Evolutionary conservation across 92 coral and sea anemone species (phyloP), one percentile per base, ranked within the genome.

Genomic region (Blastomussa wellsi): DNA sequence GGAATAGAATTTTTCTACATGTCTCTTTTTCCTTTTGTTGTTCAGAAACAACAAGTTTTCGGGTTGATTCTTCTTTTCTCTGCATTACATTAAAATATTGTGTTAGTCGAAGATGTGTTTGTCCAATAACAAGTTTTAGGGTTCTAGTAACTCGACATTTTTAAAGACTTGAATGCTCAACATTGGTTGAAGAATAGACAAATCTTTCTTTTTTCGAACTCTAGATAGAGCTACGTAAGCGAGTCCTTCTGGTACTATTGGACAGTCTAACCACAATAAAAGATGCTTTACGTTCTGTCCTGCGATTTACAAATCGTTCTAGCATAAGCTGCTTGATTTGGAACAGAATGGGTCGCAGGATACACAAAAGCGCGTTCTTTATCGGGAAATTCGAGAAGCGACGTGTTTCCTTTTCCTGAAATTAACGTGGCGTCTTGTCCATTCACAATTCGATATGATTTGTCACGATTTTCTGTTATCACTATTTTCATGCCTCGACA

Each of bases 341-440:
- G 52, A 68, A 37, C 55, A 0, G 20, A 13, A 12, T 48, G 79
- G 9, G 92, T 84, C 5, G 85, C 83, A 0, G 92, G 86, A 51
- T 79, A 74, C 0, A 89, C 33, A 8, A 60, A 52, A 0, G 76
- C 86, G 1, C 37, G 7, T 35, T 76, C 42, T 0, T 39, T 22
- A 14, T 79, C 78, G 3, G 69, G 74, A 3, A 88, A 65, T 7
- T 47, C 19, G 8, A 88, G 10, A 0, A 82, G 1, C 0, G 82
- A 1, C 0, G 83, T 81, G 37, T 17, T 41, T 17, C 80, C 48
- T 8, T 66, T 66, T 5, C 76, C 31, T 0, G 32, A n/a, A 19
- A 79, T 38, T 7, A 90, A 2, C 15, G 74, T 42, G 0, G 87
- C 90, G 12, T 42, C 36, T 59, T 86, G 93, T 0, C 93, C 93